Evolutionary conservation across 2,888 invertebrate genomes (phyloP).

Genomic region (Elmis aenea): DNA sequence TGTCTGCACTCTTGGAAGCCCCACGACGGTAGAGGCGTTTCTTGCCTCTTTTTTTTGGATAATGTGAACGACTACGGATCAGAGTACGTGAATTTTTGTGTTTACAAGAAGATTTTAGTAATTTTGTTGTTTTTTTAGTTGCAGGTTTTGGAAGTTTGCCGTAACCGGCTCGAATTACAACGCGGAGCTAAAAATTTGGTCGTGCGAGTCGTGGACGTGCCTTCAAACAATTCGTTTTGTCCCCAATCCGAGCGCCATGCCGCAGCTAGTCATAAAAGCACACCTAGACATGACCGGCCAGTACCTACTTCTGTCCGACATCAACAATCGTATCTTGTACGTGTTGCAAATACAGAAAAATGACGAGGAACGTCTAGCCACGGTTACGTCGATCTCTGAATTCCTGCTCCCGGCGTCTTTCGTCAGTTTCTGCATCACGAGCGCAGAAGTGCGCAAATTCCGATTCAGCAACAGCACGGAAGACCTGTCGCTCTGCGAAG

Average conservation of each 20-base stretch:
- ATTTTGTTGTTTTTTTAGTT: conserved; percentile 43
- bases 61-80: conserved; percentile 76
- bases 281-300: conserved; percentile 79
- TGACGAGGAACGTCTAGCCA: conserved; percentile 57
- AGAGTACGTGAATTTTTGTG: conserved; percentile 56
- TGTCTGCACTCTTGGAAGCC: conserved; percentile 93
- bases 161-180: conserved; percentile 88
- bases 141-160: conserved; percentile 92
- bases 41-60: conserved; percentile 89
- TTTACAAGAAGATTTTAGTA: conserved; percentile 7
- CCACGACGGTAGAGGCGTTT: conserved; percentile 81
- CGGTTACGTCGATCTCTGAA: conserved; percentile 74
- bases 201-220: conserved; percentile 91
- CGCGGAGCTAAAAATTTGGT: conserved; percentile 88
- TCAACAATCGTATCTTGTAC: conserved; percentile 77
- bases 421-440: conserved; percentile 82
- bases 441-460: conserved; percentile 59
- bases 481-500: conserved; percentile 52
- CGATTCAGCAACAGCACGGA: conserved; percentile 49
- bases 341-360: conserved; percentile 69
- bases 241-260: conserved; percentile 47
- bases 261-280: conserved; percentile 61
- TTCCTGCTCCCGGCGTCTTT: conserved; percentile 84
- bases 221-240: conserved; percentile 78
- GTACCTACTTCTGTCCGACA: conserved; percentile 84